Conservation (phyloP, 1,140 invertebrate genomes). For the Ooceraea biroi region DNA sequence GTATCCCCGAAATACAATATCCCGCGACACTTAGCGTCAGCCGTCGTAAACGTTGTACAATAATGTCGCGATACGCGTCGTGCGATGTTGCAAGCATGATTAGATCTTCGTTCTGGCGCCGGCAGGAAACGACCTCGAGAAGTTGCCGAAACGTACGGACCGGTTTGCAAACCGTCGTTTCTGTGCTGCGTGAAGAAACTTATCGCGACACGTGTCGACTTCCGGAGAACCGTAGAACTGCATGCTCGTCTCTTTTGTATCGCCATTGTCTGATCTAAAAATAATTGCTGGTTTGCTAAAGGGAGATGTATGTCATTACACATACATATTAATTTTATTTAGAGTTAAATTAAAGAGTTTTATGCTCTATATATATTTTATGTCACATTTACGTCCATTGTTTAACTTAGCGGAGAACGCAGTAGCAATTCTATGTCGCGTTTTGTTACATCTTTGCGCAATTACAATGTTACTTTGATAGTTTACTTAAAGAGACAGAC, state of each 20-base stretch:
- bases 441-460: not conserved
- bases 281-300: not conserved
- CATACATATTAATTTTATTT: not conserved
- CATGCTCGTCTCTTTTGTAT: not conserved
- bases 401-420: not conserved
- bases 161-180: constrained; percentile 39
- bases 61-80: constrained; percentile 53
- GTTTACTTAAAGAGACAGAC: not conserved
- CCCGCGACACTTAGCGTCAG: constrained; percentile 56
- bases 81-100: constrained; percentile 44
- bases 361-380: not conserved
- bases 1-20: constrained; percentile 56
- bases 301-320: not conserved
- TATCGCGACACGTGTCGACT: constrained; percentile 43
- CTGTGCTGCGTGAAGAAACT: constrained; percentile 41
- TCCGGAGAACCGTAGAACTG: not conserved
- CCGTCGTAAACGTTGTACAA: constrained; percentile 60
- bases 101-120: constrained; percentile 50
- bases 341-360: too few relatives aligned
- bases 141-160: constrained; percentile 49
- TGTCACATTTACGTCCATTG: not conserved
- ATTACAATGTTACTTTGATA: not conserved
- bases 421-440: not conserved
- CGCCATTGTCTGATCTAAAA: not conserved
- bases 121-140: constrained; percentile 60